Evolutionary conservation across 2,113 vertebrate genomes (phyloP), one percentile per base, ranked within the genome.

Genomic region (Dendrocopos noguchii): DNA sequence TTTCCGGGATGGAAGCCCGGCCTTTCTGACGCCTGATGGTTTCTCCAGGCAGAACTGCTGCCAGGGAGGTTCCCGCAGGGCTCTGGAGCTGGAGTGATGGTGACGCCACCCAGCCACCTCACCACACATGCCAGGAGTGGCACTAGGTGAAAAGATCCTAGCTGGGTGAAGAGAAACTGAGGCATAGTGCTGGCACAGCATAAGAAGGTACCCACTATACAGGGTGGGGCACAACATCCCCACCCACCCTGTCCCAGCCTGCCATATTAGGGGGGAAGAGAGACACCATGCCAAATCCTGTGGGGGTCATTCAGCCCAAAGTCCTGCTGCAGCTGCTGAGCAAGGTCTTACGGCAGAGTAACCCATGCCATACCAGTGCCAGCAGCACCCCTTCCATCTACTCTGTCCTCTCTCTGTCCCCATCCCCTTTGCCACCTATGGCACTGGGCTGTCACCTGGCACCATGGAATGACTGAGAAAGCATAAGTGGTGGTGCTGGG

Each of bases 1-100:
- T 93, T 95, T 95, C 95, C 76, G 60, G 91, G 84, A 90, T 88
- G 65, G 68, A 88, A 92, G 93, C 91, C 95, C 89, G 3, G 93
- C 89, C 91, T 77, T 92, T 68, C 83, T 88, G 87, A 88, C 56
- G 86, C 83, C 34, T 95, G 87, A 93, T 88, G 76, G 25, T 82
- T 95, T 93, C 95, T 95, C 93, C 95, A 96, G 95, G 91, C 89
- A 19, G 83, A 93, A 84, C 72, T 7, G 27, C 89, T 70, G 89
- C 72, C 21, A 6, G 50, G 13, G 13, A 88, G 83, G 76, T 96
- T 55, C 55, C 50, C 2, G 21, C 80, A 73, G 80, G 76, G 59
- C 33, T 88, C 39, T 12, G 5, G 29, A 52, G 31, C 70, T 28
- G 53, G 36, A 60, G 83, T 83, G 64, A 33, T 4, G 10, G 55